Conservation (phyloP, 2,797 vertebrate species). For the Scomberomorus guttatus region DNA sequence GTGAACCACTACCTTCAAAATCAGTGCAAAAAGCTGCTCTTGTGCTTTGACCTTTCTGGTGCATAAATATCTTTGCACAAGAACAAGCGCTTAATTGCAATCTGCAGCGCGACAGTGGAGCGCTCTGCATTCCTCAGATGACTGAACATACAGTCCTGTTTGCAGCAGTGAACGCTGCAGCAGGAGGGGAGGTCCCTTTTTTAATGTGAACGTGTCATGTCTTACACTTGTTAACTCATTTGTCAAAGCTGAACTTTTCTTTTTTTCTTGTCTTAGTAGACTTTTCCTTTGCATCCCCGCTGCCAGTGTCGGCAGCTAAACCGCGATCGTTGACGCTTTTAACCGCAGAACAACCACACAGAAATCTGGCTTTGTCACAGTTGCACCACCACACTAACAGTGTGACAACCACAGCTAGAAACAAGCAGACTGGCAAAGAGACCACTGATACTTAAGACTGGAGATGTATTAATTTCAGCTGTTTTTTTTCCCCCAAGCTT, state of each 20-base stretch:
- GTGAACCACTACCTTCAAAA: neutral
- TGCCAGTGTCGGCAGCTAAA: slow-evolving; percentile 25
- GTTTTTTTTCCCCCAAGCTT: too few species aligned
- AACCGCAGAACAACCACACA: slow-evolving; percentile 41
- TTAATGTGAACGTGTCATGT: neutral
- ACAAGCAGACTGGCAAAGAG: fast-evolving
- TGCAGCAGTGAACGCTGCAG: neutral
- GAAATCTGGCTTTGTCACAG: slow-evolving; percentile 35
- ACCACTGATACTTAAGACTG: neutral
- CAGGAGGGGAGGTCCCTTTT: neutral
- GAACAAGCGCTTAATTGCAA: slow-evolving; percentile 36
- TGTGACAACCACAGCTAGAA: slow-evolving; percentile 25
- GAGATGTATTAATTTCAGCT: too few species aligned
- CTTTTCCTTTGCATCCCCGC: neutral
- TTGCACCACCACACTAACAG: slow-evolving; percentile 17
- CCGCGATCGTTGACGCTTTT: slow-evolving; percentile 18
- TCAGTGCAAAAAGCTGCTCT: neutral
- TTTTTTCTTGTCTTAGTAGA: neutral
- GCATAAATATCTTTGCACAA: slow-evolving; percentile 18
- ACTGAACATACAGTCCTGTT: slow-evolving; percentile 9
- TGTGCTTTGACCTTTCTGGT: slow-evolving; percentile 37
- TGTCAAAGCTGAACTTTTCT: neutral
- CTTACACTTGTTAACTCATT: neutral
- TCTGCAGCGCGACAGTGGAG: neutral
- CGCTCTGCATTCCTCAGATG: slow-evolving; percentile 37